phyloP scores from a whole-genome alignment of 2,797 vertebrate genomes.

The Cephalopachus bancanus region DNA sequence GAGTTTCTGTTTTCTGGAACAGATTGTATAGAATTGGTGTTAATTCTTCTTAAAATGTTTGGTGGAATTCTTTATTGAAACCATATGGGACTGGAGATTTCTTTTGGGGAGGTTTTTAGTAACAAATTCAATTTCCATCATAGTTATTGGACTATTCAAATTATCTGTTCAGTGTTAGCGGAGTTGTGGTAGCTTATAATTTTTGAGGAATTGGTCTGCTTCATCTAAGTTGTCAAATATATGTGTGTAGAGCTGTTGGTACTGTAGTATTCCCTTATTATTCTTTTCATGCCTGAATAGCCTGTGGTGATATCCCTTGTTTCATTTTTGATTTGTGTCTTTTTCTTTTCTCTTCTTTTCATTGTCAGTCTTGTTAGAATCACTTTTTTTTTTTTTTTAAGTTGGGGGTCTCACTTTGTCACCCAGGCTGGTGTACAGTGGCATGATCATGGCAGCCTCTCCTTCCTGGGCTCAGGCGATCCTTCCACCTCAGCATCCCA shows the following conservation, averaged over 20 bases:
- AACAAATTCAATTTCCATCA: not conserved
- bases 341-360: conserved; percentile 14
- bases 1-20: not conserved
- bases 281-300: not conserved
- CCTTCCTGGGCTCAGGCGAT: too few species aligned
- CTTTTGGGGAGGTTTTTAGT: not conserved
- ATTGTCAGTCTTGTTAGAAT: not conserved
- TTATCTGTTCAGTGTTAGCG: not conserved
- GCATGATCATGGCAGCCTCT: too few species aligned
- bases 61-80: not conserved
- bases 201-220: not conserved
- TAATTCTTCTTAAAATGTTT: not conserved
- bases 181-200: not conserved
- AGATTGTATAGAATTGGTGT: not conserved
- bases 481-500: too few species aligned
- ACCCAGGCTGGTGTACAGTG: too few species aligned
- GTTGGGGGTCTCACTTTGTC: too few species aligned
- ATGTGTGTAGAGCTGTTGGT: not conserved
- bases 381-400: not conserved
- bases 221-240: conserved; percentile 24
- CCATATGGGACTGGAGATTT: not conserved
- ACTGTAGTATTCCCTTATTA: not conserved
- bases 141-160: not conserved
- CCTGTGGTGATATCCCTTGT: not conserved
- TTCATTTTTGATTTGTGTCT: not conserved